phyloP scores from a whole-genome alignment of 2,888 invertebrate genomes.

The Hyppa rectilinea region DNA sequence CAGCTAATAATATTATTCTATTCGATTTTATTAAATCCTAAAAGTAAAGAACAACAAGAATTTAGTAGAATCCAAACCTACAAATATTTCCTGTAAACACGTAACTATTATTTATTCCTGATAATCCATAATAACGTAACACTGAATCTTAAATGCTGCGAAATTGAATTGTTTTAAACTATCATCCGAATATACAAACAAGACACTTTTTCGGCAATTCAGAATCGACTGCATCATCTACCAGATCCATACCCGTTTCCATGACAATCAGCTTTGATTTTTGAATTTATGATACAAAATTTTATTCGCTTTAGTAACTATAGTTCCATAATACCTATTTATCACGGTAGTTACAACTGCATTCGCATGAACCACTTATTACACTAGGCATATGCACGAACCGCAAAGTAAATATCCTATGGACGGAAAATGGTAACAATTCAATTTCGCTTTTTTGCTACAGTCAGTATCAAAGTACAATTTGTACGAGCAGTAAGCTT shows the following conservation, averaged over 20 bases:
- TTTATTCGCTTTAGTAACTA: conserved; percentile 77
- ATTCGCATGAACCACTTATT: conserved; percentile 85
- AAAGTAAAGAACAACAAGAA: conserved; percentile 52
- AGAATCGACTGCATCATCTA: conserved; percentile 67
- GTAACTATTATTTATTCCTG: conserved; percentile 47
- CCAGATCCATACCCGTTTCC: conserved; percentile 66
- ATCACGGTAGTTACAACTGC: conserved; percentile 86
- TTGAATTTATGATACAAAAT: conserved; percentile 65
- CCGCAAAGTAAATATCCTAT: conserved; percentile 83
- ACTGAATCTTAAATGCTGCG: conserved; percentile 70
- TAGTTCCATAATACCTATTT: conserved; percentile 74
- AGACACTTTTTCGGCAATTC: conserved; percentile 61
- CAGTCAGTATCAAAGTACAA: conserved; percentile 80
- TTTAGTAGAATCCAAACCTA: conserved; percentile 55
- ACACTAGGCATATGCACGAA: conserved; percentile 84
- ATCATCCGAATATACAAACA: conserved; percentile 62
- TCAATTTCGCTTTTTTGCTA: conserved; percentile 90
- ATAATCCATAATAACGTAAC: conserved; percentile 52
- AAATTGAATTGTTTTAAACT: conserved; percentile 83
- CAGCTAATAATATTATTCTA: conserved; percentile 39
- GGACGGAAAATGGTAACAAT: conserved; percentile 89
- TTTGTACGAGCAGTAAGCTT: conserved; percentile 84
- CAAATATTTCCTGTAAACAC: conserved; percentile 50
- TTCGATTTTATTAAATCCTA: conserved; percentile 56
- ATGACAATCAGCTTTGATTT: conserved; percentile 66